These are phyloP conservation scores for Hydriomena furcata DNA, from an alignment of 2,888 invertebrate species.

Conservation along the genomic window DNA sequence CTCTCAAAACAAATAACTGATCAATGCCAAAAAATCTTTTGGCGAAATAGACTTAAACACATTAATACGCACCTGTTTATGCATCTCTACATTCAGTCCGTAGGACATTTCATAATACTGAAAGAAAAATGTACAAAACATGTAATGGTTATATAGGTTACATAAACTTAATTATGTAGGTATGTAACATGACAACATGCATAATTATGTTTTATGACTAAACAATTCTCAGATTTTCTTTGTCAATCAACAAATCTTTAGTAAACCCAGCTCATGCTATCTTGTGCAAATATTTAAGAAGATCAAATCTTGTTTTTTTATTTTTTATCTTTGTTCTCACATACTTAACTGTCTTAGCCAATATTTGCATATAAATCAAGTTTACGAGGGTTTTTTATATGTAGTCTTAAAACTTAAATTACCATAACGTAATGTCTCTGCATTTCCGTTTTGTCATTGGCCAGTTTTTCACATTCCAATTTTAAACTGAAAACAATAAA, in stretches of 20 bases:
- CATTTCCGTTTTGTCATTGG: conserved; percentile 99
- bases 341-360: conserved; percentile 35
- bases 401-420: conserved; percentile 56
- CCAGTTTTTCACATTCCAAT: conserved; percentile 98
- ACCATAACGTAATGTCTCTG: conserved; percentile 99
- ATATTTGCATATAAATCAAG: conserved; percentile 45
- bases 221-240: conserved; percentile 22
- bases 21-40: no score
- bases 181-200: neutral
- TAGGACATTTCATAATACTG: conserved; percentile 99
- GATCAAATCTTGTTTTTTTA: conserved; percentile 40
- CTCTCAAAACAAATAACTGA: no score
- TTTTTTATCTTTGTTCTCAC: conserved; percentile 40
- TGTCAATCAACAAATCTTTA: conserved; percentile 28
- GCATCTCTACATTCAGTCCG: conserved; percentile 97
- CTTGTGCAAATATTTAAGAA: conserved; percentile 42
- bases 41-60: no score
- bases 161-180: no score
- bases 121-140: conserved; percentile 58
- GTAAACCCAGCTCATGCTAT: conserved; percentile 33
- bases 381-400: conserved; percentile 38
- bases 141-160: no score
- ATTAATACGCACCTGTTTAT: conserved; percentile 94
- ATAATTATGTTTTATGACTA: neutral
- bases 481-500: conserved; percentile 88